phyloP scores from a whole-genome alignment of 2,113 vertebrate genomes.

The Brachirus orientalis region DNA sequence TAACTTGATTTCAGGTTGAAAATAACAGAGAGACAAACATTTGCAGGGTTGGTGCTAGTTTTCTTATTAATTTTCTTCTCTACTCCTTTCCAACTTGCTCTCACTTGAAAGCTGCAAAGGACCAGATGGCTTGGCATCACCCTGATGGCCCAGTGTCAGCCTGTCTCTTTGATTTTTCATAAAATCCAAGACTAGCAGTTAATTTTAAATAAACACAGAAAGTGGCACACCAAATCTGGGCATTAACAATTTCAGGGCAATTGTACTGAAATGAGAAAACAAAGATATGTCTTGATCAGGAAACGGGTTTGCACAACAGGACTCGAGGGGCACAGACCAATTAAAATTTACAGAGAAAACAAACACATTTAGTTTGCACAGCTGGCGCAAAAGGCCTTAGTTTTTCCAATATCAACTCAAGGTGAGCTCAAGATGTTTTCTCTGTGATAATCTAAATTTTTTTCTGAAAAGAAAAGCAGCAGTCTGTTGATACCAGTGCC shows the following conservation, averaged over 20 bases:
- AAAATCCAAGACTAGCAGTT: slow-evolving; percentile 70
- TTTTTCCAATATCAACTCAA: slow-evolving; percentile 53
- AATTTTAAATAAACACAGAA: slow-evolving; percentile 69
- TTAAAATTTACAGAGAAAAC: slow-evolving; percentile 74
- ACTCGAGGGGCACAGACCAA: slow-evolving; percentile 50
- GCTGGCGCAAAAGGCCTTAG: slow-evolving; percentile 62
- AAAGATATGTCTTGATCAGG: slow-evolving; percentile 55
- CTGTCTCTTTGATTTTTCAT: slow-evolving; percentile 66
- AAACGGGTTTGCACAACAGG: slow-evolving; percentile 63
- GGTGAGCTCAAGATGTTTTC: slow-evolving; percentile 61
- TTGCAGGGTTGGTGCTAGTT: background rate
- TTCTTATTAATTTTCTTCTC: slow-evolving; percentile 30
- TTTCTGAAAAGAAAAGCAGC: too few relatives aligned
- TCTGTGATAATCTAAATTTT: slow-evolving; percentile 54
- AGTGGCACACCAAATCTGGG: slow-evolving; percentile 69
- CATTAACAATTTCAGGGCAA: slow-evolving; percentile 65
- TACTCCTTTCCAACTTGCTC: slow-evolving; percentile 44
- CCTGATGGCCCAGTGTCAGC: slow-evolving; percentile 69
- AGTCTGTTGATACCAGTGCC: too few relatives aligned
- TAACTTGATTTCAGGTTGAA: slow-evolving; percentile 2
- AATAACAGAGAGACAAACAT: slow-evolving; percentile 1
- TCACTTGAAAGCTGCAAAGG: slow-evolving; percentile 61
- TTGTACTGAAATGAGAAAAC: slow-evolving; percentile 64
- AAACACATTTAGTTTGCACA: slow-evolving; percentile 72
- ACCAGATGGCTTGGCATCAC: slow-evolving; percentile 82